These are phyloP conservation scores for Lamproptera curius DNA, from an alignment of 2,888 invertebrate genomes.

Conservation along the genomic window DNA sequence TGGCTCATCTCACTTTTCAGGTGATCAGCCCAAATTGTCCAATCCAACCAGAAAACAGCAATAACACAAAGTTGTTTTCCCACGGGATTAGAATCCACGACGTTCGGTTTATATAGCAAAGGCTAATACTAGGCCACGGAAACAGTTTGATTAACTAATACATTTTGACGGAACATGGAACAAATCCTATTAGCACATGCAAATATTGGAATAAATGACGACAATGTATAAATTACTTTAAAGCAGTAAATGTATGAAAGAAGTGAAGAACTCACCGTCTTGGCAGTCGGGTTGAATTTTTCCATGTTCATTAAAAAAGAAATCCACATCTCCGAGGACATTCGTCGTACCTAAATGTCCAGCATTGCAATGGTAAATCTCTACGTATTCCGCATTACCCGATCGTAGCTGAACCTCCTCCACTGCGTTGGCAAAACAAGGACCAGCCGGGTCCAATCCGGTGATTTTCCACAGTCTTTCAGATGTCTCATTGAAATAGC, in stretches of 20 bases:
- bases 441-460: slow-evolving; percentile 30
- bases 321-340: slow-evolving; percentile 57
- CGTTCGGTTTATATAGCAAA: too few species aligned
- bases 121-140: too few species aligned
- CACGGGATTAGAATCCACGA: too few species aligned
- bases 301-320: slow-evolving; percentile 64
- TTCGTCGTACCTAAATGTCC: slow-evolving; percentile 49
- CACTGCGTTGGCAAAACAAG: slow-evolving; percentile 25
- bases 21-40: too few species aligned
- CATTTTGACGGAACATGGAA: background rate
- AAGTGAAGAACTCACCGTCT: slow-evolving; percentile 7
- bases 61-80: too few species aligned
- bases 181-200: background rate
- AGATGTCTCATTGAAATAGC: slow-evolving; percentile 17
- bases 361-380: slow-evolving; percentile 64
- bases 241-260: background rate
- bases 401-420: slow-evolving; percentile 44
- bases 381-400: slow-evolving; percentile 61
- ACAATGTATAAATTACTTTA: background rate
- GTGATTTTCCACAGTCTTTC: slow-evolving; percentile 23
- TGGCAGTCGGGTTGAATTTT: slow-evolving; percentile 54
- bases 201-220: background rate
- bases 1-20: too few species aligned
- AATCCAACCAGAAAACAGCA: too few species aligned
- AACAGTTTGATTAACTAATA: background rate